Conservation (phyloP, 1,140 invertebrate genomes). For the Aricia agestis region DNA sequence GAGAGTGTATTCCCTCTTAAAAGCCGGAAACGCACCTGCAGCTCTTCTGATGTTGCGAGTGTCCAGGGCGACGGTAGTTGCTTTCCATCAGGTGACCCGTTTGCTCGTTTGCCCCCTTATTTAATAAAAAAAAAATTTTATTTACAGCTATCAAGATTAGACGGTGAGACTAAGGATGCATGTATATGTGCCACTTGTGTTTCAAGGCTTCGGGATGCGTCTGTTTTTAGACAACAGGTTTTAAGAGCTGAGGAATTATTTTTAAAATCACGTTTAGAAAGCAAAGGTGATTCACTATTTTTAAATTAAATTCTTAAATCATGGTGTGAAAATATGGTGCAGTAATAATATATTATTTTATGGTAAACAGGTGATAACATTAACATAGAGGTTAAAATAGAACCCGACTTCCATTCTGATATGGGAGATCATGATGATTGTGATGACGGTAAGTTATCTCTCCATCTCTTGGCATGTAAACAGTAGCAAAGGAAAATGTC, state of each 20-base stretch:
- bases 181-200: slow-evolving; percentile 61
- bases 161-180: slow-evolving; percentile 43
- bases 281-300: slow-evolving; percentile 27
- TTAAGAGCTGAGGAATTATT: slow-evolving; percentile 53
- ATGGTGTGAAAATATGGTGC: too few species aligned
- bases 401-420: neutral
- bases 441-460: neutral
- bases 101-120: too few species aligned
- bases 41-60: too few species aligned
- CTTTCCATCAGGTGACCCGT: too few species aligned
- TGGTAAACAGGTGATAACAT: slow-evolving; percentile 14
- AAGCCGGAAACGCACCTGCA: too few species aligned
- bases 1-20: too few species aligned
- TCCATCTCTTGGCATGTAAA: too few species aligned
- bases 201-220: slow-evolving; percentile 47
- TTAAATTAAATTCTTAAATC: too few species aligned
- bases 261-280: slow-evolving; percentile 41
- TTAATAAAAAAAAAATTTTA: too few species aligned
- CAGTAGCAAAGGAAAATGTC: too few species aligned
- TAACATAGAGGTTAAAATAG: slow-evolving; percentile 18
- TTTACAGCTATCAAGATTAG: slow-evolving; percentile 49
- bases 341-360: too few species aligned
- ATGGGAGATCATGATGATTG: neutral
- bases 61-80: too few species aligned
- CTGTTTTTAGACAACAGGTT: slow-evolving; percentile 49